Evolutionary conservation across 37 sponge, comb jelly and placozoan genomes (phyloP), one percentile per base, ranked within the genome.

Genomic region (Bolinopsis microptera): DNA sequence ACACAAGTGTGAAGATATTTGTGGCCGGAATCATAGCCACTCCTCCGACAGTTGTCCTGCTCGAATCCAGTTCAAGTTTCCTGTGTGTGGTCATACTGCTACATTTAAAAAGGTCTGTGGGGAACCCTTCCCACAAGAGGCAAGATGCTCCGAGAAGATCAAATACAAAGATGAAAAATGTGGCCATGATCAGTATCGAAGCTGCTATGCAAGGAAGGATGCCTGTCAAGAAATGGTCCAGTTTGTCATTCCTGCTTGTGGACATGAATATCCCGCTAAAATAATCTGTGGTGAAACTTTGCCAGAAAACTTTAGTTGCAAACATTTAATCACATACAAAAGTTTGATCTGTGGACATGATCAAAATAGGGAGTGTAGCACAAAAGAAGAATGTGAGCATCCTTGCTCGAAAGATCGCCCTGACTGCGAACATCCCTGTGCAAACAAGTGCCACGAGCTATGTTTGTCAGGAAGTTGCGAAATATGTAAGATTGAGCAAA

Each of bases 351-450:
- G 83, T 35, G 83, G 83, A 5, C 83, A 80, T 80, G 23, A 32
- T 1, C 83, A 80, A 23, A 80, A 35, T 1, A 13, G 83, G 3
- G 35, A 35, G 2, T 33, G 92, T 39, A 93, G 92, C n/a, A n/a
- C 18, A 24, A 48, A 31, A 9, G 30, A 38, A 0, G 0, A 13
- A 68, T 97, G 97, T 93, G 0, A 69, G 0, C 30, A 76, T 25
- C 70, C 93, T 5, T 97, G 97, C 93, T 30, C 39, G 0, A 93
- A 93, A 68, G 28, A 68, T 25, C 93, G 95, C 31, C 90, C 0
- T 80, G 83, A 80, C 26, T 97, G 97, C 95, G 96, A 96, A 21
- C 96, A 97, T 86, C 38, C 67, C 0, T 97, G 97, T 38, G 93
- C 77, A 39, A 70, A 94, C 1, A 32, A 1, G 39, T 97, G 97